These are phyloP conservation scores for Rotaria magnacalcarata DNA, from an alignment of 2,888 invertebrate genomes.

Conservation along the genomic window DNA sequence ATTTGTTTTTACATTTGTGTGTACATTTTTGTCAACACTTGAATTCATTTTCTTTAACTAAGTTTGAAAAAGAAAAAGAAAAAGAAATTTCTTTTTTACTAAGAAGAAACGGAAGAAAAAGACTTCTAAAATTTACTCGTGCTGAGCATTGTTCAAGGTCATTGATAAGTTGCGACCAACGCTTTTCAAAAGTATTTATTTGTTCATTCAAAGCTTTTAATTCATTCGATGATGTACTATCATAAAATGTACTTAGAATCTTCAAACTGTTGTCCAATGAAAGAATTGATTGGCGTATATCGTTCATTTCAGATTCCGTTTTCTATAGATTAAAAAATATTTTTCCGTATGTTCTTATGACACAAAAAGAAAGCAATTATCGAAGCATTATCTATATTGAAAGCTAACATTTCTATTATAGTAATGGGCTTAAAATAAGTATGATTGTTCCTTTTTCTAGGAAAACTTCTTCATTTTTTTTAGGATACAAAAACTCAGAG, in stretches of 20 bases:
- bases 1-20: not conserved
- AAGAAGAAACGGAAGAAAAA: too few species aligned
- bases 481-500: too few species aligned
- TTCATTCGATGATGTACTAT: slow-evolving; percentile 53
- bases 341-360: too few species aligned
- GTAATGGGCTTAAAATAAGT: too few species aligned
- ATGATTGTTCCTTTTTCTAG: too few species aligned
- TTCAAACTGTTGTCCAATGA: not conserved
- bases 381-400: too few species aligned
- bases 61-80: not conserved
- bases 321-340: not conserved
- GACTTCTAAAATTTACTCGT: not conserved
- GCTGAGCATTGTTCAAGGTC: not conserved
- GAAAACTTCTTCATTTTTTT: too few species aligned
- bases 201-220: slow-evolving; percentile 58
- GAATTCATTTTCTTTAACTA: not conserved
- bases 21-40: not conserved
- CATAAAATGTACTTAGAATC: not conserved
- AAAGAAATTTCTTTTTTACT: not conserved
- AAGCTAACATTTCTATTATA: too few species aligned
- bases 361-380: too few species aligned
- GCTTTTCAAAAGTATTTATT: slow-evolving; percentile 60
- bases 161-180: slow-evolving; percentile 62
- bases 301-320: slow-evolving; percentile 15
- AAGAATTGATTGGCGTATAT: not conserved